phyloP scores from a whole-genome alignment of 2,113 vertebrate genomes.

The Alligator sinensis region DNA sequence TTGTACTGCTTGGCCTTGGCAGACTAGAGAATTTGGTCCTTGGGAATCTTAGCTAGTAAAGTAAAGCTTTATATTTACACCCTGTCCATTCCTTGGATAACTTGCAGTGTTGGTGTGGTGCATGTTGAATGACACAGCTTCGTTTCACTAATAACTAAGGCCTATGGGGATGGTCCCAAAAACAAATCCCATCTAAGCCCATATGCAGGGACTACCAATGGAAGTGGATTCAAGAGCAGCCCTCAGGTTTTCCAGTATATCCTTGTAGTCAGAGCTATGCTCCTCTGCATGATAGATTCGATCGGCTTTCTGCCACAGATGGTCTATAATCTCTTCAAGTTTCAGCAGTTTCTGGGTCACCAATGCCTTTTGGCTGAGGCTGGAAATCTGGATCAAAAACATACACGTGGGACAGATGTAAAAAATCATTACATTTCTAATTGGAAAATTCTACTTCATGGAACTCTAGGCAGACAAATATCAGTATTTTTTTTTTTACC shows the following conservation, averaged over 20 bases:
- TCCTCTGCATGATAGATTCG: constrained; percentile 42
- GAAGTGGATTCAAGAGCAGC: not conserved
- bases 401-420: no score
- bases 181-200: not conserved
- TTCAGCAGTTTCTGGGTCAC: constrained; percentile 68
- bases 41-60: not conserved
- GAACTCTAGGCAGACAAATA: not conserved
- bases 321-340: constrained; percentile 17
- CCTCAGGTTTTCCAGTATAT: not conserved
- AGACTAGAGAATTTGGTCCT: not conserved
- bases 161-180: no score
- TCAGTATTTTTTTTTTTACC: not conserved
- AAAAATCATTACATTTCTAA: not conserved
- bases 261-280: not conserved
- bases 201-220: not conserved
- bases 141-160: not conserved
- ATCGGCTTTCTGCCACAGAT: constrained; percentile 47
- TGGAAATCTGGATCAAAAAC: constrained; percentile 61
- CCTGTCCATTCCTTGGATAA: not conserved
- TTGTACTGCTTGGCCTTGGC: not conserved
- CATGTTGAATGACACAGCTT: not conserved
- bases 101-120: not conserved
- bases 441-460: not conserved
- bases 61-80: not conserved
- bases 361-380: constrained; percentile 68